phyloP scores from a whole-genome alignment of 2,113 vertebrate species.

The Tylochromis polylepis region DNA sequence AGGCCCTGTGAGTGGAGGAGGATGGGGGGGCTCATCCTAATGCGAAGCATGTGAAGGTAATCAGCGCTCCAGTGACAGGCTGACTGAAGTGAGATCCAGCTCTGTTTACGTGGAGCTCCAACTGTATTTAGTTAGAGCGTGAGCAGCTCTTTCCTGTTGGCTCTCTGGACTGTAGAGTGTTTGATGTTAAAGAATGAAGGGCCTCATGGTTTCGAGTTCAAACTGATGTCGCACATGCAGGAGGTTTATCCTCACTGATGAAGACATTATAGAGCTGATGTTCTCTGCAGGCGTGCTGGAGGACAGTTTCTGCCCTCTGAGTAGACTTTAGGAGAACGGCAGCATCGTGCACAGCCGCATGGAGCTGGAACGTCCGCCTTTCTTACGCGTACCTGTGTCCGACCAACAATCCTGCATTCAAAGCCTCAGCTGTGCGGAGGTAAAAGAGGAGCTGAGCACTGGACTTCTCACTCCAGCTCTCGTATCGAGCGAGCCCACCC shows the following conservation, averaged over 20 bases:
- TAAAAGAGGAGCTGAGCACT: neutral
- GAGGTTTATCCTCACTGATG: neutral
- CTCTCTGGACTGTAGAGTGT: neutral
- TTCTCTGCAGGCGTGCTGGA: neutral
- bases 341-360: rapidly evolving
- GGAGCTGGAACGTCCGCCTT: neutral
- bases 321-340: neutral
- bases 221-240: neutral
- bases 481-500: neutral
- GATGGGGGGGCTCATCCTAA: neutral
- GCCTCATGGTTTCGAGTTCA: neutral
- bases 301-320: rapidly evolving
- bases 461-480: neutral
- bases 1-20: neutral
- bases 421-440: neutral
- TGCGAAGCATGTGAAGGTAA: conserved; percentile 24
- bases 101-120: neutral
- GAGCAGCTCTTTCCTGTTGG: neutral
- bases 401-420: neutral
- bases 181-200: neutral
- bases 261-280: neutral
- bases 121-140: neutral
- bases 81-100: neutral
- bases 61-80: neutral
- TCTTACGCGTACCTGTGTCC: neutral